A percentile compares a stretch with the other conserved stretches of the same genome.
Conservation (phyloP, 2,113 vertebrate species). For the Cyrtonyx montezumae region DNA sequence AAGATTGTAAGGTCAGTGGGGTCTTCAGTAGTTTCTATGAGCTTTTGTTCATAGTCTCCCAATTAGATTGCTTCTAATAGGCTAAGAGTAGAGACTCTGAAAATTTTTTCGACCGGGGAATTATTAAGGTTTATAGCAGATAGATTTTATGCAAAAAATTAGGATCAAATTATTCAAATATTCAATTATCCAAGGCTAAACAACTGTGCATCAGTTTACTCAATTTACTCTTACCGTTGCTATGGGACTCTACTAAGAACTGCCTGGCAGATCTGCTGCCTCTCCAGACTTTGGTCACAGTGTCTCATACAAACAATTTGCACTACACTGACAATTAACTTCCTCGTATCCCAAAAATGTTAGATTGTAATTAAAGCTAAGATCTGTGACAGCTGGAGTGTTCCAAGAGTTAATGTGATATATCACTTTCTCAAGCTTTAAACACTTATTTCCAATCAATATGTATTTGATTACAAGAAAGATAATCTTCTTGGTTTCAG, state of each 20-base stretch:
- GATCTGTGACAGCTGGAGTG: neutral
- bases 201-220: neutral
- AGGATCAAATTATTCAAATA: neutral
- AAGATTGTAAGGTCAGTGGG: neutral
- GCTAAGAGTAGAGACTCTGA: neutral
- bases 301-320: neutral
- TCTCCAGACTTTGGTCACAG: neutral
- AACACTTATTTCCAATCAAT: neutral
- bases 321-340: neutral
- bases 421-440: neutral
- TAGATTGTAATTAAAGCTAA: neutral
- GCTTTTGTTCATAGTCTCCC: neutral
- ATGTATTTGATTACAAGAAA: neutral
- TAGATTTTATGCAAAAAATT: neutral
- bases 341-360: neutral
- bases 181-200: neutral
- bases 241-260: neutral
- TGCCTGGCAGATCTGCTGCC: neutral
- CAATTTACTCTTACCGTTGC: neutral
- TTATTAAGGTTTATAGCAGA: neutral
- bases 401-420: neutral
- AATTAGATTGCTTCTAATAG: neutral
- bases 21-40: neutral
- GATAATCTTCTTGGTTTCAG: neutral
- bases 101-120: neutral